These are phyloP conservation scores for Eupeodes latifasciatus DNA, from an alignment of 2,888 invertebrate genomes.

Conservation along the genomic window DNA sequence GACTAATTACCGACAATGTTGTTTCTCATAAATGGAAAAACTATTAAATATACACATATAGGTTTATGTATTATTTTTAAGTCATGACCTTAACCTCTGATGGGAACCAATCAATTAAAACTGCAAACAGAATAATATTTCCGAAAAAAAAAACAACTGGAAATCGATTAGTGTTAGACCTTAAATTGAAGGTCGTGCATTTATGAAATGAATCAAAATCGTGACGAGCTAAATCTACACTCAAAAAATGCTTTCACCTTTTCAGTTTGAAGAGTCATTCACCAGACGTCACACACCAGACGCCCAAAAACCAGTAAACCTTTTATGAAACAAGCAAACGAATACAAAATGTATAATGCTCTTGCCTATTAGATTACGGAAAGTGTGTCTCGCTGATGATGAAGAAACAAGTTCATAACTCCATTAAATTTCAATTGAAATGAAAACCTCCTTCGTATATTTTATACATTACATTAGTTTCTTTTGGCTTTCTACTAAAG, in stretches of 20 bases:
- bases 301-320: constrained; percentile 66
- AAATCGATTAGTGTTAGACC: background rate
- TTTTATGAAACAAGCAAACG: constrained; percentile 43
- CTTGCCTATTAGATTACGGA: constrained; percentile 41
- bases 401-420: constrained; percentile 55
- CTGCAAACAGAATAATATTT: background rate
- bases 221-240: background rate
- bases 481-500: constrained; percentile 53
- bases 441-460: constrained; percentile 58
- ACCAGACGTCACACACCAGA: background rate
- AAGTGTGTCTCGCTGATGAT: constrained; percentile 35
- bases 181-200: constrained; percentile 5
- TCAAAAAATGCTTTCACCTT: constrained; percentile 40
- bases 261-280: constrained; percentile 7
- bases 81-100: background rate
- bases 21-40: no score
- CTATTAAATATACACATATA: no score
- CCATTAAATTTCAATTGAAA: constrained; percentile 55
- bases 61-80: no score
- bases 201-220: background rate
- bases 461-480: constrained; percentile 17
- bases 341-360: background rate
- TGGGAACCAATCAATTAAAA: background rate
- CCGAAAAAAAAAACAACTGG: background rate
- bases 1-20: no score